Evolutionary conservation across 2,113 vertebrate species (phyloP).

Genomic region (Plectropomus leopardus): DNA sequence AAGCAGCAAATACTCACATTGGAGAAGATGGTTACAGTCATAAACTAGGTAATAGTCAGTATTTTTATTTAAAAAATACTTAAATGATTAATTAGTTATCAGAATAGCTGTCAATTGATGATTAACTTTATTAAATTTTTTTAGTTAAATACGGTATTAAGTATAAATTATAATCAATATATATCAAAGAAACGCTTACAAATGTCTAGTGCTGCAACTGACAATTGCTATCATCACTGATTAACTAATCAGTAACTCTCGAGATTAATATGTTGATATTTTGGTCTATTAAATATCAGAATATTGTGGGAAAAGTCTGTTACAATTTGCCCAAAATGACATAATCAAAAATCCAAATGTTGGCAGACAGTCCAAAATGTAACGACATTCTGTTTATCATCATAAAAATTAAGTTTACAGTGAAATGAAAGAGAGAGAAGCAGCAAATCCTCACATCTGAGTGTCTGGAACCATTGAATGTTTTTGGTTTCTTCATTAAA

Average conservation of each 20-base stretch:
- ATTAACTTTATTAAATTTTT: not conserved
- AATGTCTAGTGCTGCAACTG: not conserved
- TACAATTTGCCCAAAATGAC: not conserved
- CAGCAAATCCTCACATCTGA: not conserved
- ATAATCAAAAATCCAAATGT: too few relatives aligned
- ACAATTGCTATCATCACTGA: not conserved
- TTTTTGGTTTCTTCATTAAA: not conserved
- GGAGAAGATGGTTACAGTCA: not conserved
- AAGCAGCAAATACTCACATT: not conserved
- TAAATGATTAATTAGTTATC: not conserved
- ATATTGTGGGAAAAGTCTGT: not conserved
- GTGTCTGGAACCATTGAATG: not conserved
- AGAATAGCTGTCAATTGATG: too few relatives aligned
- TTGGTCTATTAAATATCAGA: not conserved
- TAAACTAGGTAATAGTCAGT: not conserved
- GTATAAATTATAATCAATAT: not conserved
- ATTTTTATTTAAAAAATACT: not conserved
- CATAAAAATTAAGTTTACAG: not conserved
- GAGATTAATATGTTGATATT: not conserved
- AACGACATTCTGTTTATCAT: not conserved
- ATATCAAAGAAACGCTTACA: not conserved
- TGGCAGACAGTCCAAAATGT: too few relatives aligned
- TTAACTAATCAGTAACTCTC: not conserved
- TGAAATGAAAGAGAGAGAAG: not conserved
- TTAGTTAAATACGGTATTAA: not conserved